Evolutionary conservation across 2,797 vertebrate species (phyloP).

Genomic region (Antrozous pallidus): DNA sequence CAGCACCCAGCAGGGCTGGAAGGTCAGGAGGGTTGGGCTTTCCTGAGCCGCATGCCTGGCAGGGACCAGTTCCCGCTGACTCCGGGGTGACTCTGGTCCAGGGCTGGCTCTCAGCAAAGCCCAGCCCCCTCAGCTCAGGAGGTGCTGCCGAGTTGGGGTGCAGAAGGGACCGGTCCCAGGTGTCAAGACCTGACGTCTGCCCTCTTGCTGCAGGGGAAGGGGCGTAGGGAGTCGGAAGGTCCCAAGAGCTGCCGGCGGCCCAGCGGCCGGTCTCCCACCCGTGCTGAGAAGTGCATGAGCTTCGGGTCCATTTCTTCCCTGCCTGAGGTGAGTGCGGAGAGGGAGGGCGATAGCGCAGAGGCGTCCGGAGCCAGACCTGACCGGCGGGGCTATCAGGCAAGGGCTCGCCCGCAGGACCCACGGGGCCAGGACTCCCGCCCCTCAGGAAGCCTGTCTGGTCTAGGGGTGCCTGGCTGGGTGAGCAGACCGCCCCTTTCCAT

Average conservation of each 20-base stretch:
- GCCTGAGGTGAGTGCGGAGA: conserved; percentile 76
- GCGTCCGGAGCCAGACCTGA: not conserved
- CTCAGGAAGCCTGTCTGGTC: not conserved
- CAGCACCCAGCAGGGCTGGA: not conserved
- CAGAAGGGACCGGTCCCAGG: not conserved
- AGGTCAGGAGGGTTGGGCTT: not conserved
- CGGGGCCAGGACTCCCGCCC: not conserved
- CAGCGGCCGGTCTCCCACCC: conserved; percentile 73
- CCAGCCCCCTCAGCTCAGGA: not conserved
- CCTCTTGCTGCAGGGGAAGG: conserved; percentile 65
- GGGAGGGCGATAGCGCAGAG: not conserved
- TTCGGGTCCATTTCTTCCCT: conserved; percentile 52
- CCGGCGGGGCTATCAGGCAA: not conserved
- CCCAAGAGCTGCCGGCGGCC: conserved; percentile 73
- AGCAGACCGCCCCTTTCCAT: not conserved
- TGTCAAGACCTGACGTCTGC: not conserved
- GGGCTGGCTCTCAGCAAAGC: not conserved
- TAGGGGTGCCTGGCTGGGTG: not conserved
- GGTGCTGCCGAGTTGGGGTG: not conserved
- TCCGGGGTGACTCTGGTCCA: not conserved
- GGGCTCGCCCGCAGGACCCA: not conserved
- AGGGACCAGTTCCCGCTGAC: not conserved
- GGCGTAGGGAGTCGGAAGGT: conserved; percentile 58
- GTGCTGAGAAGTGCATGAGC: conserved; percentile 66
- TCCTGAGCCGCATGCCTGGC: not conserved